These are phyloP conservation scores for Alectoris magna DNA, from an alignment of 2,797 vertebrate species.

Conservation along the genomic window DNA sequence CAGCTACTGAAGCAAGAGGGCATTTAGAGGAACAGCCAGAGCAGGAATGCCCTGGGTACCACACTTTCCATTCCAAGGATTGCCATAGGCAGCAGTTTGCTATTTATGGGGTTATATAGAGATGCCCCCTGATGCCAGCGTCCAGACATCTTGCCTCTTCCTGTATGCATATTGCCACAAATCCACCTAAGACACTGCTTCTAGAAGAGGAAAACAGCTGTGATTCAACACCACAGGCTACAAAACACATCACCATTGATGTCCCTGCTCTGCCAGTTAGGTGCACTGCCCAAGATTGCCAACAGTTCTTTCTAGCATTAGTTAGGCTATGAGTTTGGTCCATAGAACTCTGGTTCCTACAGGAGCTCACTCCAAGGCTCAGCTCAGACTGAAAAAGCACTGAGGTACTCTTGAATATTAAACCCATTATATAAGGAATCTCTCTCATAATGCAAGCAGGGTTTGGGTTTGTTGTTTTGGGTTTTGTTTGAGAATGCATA, in stretches of 20 bases:
- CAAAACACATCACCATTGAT: neutral
- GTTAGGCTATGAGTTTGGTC: neutral
- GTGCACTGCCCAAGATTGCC: neutral
- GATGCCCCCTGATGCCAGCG: neutral
- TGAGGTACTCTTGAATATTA: neutral
- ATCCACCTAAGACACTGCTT: neutral
- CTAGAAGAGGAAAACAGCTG: neutral
- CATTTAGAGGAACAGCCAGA: neutral
- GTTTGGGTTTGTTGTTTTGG: neutral
- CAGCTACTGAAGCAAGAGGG: neutral
- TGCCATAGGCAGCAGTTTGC: neutral
- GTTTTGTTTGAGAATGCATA: neutral
- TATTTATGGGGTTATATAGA: slow-evolving; percentile 8
- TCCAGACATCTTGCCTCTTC: neutral
- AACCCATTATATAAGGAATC: neutral
- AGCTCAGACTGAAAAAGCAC: neutral
- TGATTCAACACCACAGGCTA: neutral
- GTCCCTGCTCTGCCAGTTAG: neutral
- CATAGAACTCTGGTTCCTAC: neutral
- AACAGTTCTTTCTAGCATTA: neutral
- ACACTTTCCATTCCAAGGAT: slow-evolving; percentile 3
- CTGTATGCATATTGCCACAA: neutral
- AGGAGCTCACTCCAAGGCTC: neutral
- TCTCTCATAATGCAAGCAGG: neutral
- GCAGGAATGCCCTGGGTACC: neutral